Evolutionary conservation across 2,797 vertebrate genomes (phyloP).

Genomic region (Pseudochirops cupreus): DNA sequence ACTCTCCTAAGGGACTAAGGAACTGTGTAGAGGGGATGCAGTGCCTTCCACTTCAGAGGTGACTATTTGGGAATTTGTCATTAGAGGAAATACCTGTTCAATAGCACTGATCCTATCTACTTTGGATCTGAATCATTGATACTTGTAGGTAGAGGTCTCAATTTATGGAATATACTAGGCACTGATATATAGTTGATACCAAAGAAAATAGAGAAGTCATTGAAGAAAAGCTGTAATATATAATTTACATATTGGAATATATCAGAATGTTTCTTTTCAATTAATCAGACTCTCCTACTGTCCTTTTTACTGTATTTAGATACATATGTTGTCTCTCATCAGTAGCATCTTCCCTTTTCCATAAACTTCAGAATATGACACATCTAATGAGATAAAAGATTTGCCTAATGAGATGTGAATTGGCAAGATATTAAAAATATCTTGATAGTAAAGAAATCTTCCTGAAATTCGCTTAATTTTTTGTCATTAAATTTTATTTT

Average conservation of each 20-base stretch:
- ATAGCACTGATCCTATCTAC: neutral
- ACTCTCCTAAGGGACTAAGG: neutral
- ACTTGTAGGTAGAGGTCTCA: neutral
- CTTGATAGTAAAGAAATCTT: constrained; percentile 71
- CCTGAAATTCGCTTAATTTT: constrained; percentile 47
- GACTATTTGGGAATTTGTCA: neutral
- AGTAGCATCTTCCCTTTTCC: constrained; percentile 40
- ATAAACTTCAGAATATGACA: constrained; percentile 24
- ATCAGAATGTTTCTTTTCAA: neutral
- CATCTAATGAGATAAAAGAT: constrained; percentile 68
- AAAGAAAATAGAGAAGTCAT: neutral
- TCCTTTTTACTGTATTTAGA: constrained; percentile 11
- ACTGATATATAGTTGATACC: neutral
- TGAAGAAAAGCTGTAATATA: neutral
- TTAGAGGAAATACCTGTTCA: neutral
- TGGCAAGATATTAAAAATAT: constrained; percentile 73
- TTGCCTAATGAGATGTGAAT: constrained; percentile 72
- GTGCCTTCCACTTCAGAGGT: neutral
- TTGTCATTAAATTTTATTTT: neutral
- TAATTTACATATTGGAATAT: neutral
- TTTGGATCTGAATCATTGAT: neutral
- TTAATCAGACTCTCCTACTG: neutral
- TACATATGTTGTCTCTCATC: constrained; percentile 2
- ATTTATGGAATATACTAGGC: neutral
- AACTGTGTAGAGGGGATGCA: neutral